Percentiles rank a stretch among this genome's conserved stretches.
These are phyloP conservation scores for Prosapia bicincta DNA, from an alignment of 2,888 invertebrate genomes.

Conservation along the genomic window DNA sequence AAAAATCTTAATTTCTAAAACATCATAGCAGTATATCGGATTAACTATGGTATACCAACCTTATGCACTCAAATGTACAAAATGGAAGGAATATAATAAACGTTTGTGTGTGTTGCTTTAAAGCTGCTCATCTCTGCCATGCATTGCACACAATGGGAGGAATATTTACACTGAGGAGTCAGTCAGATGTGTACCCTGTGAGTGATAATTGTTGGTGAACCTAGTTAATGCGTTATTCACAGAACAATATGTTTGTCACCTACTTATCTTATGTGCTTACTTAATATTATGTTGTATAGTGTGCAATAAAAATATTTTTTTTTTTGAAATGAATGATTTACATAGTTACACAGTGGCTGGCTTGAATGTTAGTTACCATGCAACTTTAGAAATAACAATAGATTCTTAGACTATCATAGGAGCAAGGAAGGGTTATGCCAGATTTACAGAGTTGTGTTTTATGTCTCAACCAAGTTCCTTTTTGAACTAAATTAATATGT, in stretches of 20 bases:
- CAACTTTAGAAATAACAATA: not conserved
- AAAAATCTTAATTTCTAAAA: slow-evolving; percentile 2
- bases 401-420: not conserved
- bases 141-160: slow-evolving; percentile 11
- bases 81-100: slow-evolving; percentile 8
- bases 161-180: slow-evolving; percentile 12
- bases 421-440: not conserved
- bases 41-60: slow-evolving; percentile 26
- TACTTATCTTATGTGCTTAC: not conserved
- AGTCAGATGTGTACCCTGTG: slow-evolving; percentile 24
- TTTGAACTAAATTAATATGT: no score
- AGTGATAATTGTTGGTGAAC: slow-evolving; percentile 32
- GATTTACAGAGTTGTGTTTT: not conserved
- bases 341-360: no score
- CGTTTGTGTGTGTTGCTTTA: slow-evolving; percentile 11
- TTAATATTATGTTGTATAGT: slow-evolving; percentile 2
- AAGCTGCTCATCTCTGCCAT: slow-evolving; percentile 12
- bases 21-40: not conserved
- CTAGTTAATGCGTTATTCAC: slow-evolving; percentile 3
- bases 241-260: not conserved
- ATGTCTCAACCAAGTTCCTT: no score
- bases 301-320: not conserved
- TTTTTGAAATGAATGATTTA: no score
- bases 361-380: not conserved
- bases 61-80: slow-evolving; percentile 33